Conservation (phyloP, 2,888 invertebrate species). For the Mythimna ferrago region DNA sequence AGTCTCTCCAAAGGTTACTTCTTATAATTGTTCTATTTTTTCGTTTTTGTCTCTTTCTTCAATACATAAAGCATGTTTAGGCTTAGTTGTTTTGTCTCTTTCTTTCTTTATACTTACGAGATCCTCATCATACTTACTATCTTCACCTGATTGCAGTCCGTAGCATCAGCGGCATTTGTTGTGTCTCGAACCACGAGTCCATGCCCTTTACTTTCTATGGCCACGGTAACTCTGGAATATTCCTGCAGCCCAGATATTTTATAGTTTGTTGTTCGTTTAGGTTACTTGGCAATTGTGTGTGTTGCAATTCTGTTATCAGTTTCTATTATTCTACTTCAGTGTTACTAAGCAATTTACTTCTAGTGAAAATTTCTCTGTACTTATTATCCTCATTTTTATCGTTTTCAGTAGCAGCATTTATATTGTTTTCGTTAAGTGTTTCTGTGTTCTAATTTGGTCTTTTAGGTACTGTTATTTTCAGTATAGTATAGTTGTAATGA, state of each 20-base stretch:
- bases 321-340: not conserved
- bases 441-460: conserved; percentile 3
- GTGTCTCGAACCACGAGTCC: not conserved
- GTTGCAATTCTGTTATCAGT: conserved; percentile 4
- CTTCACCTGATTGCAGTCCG: not conserved
- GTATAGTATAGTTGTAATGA: not conserved
- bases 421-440: conserved; percentile 9
- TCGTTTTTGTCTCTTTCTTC: conserved; percentile 1
- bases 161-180: not conserved
- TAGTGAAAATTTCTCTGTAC: conserved; percentile 1
- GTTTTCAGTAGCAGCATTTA: not conserved
- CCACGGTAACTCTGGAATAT: too few relatives aligned
- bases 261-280: not conserved
- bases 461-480: not conserved
- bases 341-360: not conserved
- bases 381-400: not conserved
- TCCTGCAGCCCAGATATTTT: not conserved
- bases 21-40: not conserved
- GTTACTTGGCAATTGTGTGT: conserved; percentile 5
- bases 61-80: not conserved
- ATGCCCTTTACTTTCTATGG: too few relatives aligned
- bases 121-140: conserved; percentile 12
- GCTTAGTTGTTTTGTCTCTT: not conserved
- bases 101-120: conserved; percentile 7
- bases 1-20: not conserved